Evolutionary conservation across 2,797 vertebrate genomes (phyloP).

Genomic region (Helicolenus hilgendorfi): DNA sequence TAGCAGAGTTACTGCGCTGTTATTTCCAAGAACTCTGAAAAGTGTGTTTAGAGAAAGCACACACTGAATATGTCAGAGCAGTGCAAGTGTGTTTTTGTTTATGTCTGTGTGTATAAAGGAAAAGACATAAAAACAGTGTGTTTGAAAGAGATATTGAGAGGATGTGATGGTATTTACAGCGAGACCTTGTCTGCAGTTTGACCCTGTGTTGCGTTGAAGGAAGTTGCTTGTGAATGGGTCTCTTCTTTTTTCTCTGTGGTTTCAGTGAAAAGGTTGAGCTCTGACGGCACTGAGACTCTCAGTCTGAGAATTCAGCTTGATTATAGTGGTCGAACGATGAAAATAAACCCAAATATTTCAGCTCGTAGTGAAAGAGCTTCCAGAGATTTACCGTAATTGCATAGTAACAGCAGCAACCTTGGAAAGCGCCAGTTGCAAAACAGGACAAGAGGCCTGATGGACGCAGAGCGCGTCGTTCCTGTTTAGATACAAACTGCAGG

Average conservation of each 20-base stretch:
- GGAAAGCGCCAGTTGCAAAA: not conserved
- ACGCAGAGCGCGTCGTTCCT: not conserved
- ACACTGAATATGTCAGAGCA: not conserved
- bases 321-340: slow-evolving; percentile 57
- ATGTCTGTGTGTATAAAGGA: not conserved
- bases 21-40: slow-evolving; percentile 6
- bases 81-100: slow-evolving; percentile 2
- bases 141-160: not conserved
- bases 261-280: slow-evolving; percentile 62
- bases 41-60: slow-evolving; percentile 6
- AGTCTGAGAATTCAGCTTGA: slow-evolving; percentile 68
- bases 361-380: slow-evolving; percentile 30
- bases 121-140: not conserved
- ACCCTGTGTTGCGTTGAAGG: not conserved
- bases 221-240: not conserved
- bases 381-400: slow-evolving; percentile 62
- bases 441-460: not conserved
- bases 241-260: not conserved
- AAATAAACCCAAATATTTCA: slow-evolving; percentile 58
- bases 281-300: slow-evolving; percentile 52
- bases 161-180: not conserved
- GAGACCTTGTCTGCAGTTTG: slow-evolving; percentile 22
- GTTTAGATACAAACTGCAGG: not conserved
- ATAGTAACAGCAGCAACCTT: slow-evolving; percentile 29
- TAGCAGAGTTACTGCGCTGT: not conserved